A percentile compares a stretch with the other conserved stretches of the same genome.
phyloP scores from a whole-genome alignment of 2,113 vertebrate species.

The Hipposideros armiger region DNA sequence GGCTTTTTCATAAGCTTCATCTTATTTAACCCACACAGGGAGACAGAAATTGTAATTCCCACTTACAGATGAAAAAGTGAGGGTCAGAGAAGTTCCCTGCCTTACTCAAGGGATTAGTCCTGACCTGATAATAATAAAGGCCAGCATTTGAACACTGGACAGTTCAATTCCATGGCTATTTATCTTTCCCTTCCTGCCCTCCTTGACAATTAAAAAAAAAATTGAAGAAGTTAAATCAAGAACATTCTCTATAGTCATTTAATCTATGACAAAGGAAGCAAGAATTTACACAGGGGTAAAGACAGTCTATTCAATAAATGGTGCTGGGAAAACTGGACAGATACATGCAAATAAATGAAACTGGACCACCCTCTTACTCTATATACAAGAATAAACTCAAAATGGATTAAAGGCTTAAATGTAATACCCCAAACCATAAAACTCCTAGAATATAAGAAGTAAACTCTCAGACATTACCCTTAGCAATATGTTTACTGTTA shows the following conservation, averaged over 20 bases:
- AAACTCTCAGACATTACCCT: too few species aligned
- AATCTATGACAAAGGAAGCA: too few species aligned
- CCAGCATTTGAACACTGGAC: not conserved
- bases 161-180: not conserved
- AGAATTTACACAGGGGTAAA: too few species aligned
- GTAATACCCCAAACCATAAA: too few species aligned
- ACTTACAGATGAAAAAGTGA: not conserved
- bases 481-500: too few species aligned
- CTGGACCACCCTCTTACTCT: too few species aligned
- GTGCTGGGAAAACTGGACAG: too few species aligned
- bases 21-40: not conserved
- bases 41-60: not conserved
- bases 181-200: not conserved
- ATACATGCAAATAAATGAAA: too few species aligned
- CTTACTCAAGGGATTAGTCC: not conserved
- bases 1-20: conserved; percentile 7
- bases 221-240: conserved; percentile 33
- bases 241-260: not conserved
- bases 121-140: not conserved
- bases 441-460: too few species aligned
- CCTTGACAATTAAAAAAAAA: not conserved
- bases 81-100: not conserved
- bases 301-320: too few species aligned
- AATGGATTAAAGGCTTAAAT: too few species aligned
- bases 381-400: too few species aligned